phyloP scores from a whole-genome alignment of 2,797 vertebrate genomes.

The Arrhamphus sclerolepis region DNA sequence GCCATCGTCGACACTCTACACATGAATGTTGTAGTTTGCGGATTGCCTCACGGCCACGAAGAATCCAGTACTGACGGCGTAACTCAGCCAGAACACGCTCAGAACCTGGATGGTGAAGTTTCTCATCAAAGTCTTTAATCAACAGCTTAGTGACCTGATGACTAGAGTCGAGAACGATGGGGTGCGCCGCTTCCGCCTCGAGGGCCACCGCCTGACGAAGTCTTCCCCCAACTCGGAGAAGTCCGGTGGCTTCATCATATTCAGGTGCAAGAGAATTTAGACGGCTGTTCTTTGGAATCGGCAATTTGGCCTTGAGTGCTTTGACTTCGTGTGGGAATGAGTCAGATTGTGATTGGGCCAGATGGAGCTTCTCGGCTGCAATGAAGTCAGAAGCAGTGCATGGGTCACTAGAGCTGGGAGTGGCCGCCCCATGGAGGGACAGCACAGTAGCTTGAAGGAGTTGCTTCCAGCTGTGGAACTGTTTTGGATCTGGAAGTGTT shows the following conservation, averaged over 20 bases:
- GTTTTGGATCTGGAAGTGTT: not conserved
- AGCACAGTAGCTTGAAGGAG: not conserved
- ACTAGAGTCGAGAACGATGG: not conserved
- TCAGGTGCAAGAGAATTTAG: not conserved
- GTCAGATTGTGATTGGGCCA: not conserved
- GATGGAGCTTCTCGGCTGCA: not conserved
- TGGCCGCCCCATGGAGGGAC: not conserved
- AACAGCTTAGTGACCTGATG: not conserved
- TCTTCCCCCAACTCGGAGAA: not conserved
- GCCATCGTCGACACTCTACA: slow-evolving; percentile 6
- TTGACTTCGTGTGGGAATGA: not conserved
- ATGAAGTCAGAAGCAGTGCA: not conserved
- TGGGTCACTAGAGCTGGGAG: not conserved
- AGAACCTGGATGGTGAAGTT: not conserved
- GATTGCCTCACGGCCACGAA: slow-evolving; percentile 7
- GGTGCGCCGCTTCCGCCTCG: not conserved
- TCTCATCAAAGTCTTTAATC: not conserved
- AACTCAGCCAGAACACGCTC: not conserved
- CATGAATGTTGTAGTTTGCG: not conserved
- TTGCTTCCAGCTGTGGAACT: not conserved
- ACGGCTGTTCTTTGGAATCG: not conserved
- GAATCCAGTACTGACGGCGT: slow-evolving; percentile 13
- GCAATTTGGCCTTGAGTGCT: not conserved
- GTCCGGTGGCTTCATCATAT: not conserved
- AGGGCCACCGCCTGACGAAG: not conserved